Evolutionary conservation across 2,797 vertebrate species (phyloP).

Genomic region (Pangasius macronema): DNA sequence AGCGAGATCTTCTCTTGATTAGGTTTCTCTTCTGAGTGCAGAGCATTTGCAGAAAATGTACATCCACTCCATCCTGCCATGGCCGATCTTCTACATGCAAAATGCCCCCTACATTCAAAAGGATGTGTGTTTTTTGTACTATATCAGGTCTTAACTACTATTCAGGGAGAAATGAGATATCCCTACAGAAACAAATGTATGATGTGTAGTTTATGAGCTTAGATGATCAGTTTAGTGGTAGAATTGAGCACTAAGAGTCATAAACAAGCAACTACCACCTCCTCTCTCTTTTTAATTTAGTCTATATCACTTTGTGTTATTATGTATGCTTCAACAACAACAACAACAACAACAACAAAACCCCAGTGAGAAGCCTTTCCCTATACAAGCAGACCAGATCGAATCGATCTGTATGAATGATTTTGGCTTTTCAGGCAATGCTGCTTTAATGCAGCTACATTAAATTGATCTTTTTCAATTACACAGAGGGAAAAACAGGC

Average conservation of each 20-base stretch:
- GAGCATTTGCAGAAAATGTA: neutral
- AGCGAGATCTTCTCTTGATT: neutral
- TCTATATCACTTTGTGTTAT: conserved; percentile 26
- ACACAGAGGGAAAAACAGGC: neutral
- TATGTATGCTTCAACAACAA: conserved; percentile 43
- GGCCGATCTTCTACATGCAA: neutral
- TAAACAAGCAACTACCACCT: neutral
- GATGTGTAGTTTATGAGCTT: neutral
- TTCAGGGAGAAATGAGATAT: neutral
- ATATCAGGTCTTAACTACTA: neutral
- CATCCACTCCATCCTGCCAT: neutral
- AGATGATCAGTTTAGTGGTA: neutral
- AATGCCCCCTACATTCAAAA: conserved; percentile 18
- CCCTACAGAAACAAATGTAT: neutral
- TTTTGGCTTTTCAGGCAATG: conserved; percentile 44
- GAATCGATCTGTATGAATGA: conserved; percentile 53
- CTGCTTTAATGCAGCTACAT: conserved; percentile 50
- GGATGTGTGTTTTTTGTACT: neutral
- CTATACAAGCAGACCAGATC: conserved; percentile 11
- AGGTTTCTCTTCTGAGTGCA: neutral
- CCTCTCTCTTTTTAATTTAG: conserved; percentile 26
- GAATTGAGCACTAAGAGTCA: neutral
- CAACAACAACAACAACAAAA: neutral
- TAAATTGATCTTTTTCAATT: conserved; percentile 32
- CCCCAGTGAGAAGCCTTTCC: conserved; percentile 30